Conservation (phyloP, 2,113 vertebrate species). For the Copsychus sechellarum region DNA sequence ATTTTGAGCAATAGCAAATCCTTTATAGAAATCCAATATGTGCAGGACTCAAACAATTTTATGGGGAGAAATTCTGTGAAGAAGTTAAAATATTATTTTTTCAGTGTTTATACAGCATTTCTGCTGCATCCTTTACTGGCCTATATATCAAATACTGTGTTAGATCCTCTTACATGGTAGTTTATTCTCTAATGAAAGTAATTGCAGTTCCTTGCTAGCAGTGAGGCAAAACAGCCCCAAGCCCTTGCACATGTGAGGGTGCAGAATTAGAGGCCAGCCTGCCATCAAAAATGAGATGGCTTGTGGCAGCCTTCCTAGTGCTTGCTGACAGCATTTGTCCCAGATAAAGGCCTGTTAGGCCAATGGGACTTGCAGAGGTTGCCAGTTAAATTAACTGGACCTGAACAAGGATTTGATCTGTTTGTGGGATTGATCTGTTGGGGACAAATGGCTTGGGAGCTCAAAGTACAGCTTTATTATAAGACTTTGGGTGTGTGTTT, state of each 20-base stretch:
- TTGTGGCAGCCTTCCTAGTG: not conserved
- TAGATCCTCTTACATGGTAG: not conserved
- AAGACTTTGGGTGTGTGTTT: not conserved
- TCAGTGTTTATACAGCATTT: not conserved
- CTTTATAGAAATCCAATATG: not conserved
- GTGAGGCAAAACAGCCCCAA: not conserved
- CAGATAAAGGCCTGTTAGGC: not conserved
- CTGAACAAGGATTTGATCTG: not conserved
- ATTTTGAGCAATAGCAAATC: not conserved
- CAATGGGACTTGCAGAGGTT: not conserved
- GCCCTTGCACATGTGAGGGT: not conserved
- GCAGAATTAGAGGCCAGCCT: not conserved
- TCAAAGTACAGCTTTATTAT: not conserved
- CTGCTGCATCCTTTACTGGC: not conserved
- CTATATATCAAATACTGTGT: not conserved
- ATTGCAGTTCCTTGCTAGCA: not conserved
- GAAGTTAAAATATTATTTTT: not conserved
- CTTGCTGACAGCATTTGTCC: not conserved
- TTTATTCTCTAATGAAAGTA: not conserved
- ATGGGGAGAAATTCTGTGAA: not conserved
- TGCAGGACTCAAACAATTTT: not conserved
- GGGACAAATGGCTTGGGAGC: not conserved
- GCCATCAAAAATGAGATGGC: not conserved
- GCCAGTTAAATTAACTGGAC: slow-evolving; percentile 15
- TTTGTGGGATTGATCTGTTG: not conserved